Percentiles rank a stretch among this genome's conserved stretches.
These are phyloP conservation scores for Catharus ustulatus DNA, from an alignment of 2,797 vertebrate species.

Conservation along the genomic window DNA sequence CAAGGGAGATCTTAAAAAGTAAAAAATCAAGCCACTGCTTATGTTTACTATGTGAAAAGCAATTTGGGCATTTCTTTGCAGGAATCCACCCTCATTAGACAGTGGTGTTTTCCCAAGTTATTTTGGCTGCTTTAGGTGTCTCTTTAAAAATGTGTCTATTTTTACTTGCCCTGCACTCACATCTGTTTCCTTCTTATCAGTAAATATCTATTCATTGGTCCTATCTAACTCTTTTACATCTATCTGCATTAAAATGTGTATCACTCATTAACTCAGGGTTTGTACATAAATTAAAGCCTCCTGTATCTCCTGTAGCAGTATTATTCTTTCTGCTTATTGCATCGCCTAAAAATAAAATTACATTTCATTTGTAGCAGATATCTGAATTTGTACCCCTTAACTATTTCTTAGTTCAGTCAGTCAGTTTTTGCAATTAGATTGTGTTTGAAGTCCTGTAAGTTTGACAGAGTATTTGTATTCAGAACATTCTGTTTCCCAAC, in stretches of 20 bases:
- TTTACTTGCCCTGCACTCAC: neutral
- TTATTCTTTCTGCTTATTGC: neutral
- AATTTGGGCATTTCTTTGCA: neutral
- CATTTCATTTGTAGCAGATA: neutral
- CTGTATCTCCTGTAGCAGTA: neutral
- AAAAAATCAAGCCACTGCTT: neutral
- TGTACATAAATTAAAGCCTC: neutral
- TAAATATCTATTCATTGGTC: conserved; percentile 2
- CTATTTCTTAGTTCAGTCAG: neutral
- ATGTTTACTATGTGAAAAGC: neutral
- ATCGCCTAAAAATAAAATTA: neutral
- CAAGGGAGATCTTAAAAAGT: neutral
- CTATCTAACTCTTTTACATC: neutral
- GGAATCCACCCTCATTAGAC: neutral
- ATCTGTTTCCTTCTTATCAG: neutral
- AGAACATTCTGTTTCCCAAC: neutral
- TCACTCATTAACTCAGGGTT: neutral
- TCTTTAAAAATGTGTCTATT: neutral
- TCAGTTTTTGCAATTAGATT: neutral
- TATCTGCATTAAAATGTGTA: neutral
- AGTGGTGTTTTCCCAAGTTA: neutral
- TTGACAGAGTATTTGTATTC: neutral
- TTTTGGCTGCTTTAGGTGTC: neutral
- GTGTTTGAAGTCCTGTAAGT: neutral
- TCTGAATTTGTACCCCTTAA: neutral